These are phyloP conservation scores for Sphaerophoria rueppellii DNA, from an alignment of 2,888 invertebrate species.

Conservation along the genomic window DNA sequence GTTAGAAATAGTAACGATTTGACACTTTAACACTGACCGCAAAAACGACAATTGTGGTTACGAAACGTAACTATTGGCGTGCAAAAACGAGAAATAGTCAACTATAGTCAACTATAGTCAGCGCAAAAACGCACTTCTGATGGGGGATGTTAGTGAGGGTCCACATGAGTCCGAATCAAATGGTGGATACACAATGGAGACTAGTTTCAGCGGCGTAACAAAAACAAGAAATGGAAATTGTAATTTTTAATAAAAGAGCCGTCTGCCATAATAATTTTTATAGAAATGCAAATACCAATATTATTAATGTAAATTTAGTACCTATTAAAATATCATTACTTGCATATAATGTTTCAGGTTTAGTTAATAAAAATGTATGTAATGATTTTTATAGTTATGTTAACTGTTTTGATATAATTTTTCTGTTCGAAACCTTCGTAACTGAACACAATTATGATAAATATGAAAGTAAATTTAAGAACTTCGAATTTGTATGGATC, in stretches of 20 bases:
- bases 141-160: constrained; percentile 4
- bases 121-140: too few species aligned
- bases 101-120: too few species aligned
- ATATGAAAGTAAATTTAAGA: constrained; percentile 14
- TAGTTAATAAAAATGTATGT: not conserved
- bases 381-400: constrained; percentile 1
- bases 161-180: not conserved
- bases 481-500: constrained; percentile 11
- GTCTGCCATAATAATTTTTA: constrained; percentile 4
- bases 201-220: not conserved
- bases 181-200: not conserved
- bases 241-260: constrained; percentile 14
- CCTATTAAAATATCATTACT: not conserved
- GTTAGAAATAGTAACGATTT: too few species aligned
- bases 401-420: constrained; percentile 11
- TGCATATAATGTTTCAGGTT: constrained; percentile 4
- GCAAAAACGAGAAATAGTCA: too few species aligned
- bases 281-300: constrained; percentile 5
- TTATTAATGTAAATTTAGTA: constrained; percentile 5
- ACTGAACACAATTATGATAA: not conserved
- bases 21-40: too few species aligned
- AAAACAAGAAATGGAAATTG: constrained; percentile 8
- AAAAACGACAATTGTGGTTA: too few species aligned
- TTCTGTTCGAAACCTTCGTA: not conserved
- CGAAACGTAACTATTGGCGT: too few species aligned